A percentile compares a stretch with the other conserved stretches of the same genome.
Conservation (phyloP, 2,797 vertebrate species). For the Pipistrellus pipistrellus region DNA sequence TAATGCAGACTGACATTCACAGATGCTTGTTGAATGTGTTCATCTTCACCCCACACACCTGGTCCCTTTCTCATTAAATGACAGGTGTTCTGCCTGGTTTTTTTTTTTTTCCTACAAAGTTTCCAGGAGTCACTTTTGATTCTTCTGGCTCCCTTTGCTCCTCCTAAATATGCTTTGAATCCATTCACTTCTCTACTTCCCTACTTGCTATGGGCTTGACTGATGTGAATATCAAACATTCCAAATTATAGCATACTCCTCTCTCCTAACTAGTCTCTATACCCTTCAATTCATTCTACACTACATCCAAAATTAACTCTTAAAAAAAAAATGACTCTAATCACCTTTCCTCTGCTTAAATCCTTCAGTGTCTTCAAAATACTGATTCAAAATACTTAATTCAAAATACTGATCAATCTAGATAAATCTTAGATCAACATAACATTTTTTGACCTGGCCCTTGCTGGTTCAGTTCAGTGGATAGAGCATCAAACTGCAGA, state of each 20-base stretch:
- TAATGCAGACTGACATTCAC: neutral
- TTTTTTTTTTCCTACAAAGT: constrained; percentile 6
- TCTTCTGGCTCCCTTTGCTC: neutral
- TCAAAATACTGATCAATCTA: neutral
- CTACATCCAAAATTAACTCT: neutral
- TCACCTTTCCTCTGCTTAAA: neutral
- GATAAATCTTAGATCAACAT: constrained; percentile 3
- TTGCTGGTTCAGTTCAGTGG: no score
- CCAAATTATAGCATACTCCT: neutral
- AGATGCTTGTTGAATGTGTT: neutral
- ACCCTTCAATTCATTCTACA: neutral
- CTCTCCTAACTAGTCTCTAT: neutral
- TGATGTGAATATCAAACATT: neutral
- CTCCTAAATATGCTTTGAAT: neutral
- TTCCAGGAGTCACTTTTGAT: neutral
- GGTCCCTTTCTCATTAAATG: neutral
- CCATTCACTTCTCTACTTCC: neutral
- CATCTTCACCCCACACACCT: neutral
- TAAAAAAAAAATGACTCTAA: neutral
- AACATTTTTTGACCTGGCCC: neutral
- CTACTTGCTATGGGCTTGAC: neutral
- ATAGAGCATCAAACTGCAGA: no score
- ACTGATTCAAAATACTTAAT: neutral
- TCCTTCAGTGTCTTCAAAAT: constrained; percentile 27
- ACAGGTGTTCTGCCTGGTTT: neutral